phyloP scores from a whole-genome alignment of 35 echinoderm and acorn worm species.

The Acanthaster planci region DNA sequence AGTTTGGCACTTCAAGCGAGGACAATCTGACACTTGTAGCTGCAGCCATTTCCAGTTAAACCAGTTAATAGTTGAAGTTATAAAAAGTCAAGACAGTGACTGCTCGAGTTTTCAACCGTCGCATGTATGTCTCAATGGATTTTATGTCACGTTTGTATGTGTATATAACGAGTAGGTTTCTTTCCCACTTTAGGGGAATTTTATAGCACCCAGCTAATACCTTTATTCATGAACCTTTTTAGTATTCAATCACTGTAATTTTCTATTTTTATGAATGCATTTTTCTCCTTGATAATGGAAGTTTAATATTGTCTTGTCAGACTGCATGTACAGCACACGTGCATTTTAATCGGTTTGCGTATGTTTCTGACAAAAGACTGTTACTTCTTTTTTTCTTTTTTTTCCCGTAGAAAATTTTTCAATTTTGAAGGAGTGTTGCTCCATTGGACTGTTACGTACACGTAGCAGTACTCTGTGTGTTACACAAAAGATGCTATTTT shows the following conservation, averaged over 20 bases:
- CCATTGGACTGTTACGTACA: neutral
- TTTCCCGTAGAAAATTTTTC: neutral
- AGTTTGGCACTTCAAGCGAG: no score
- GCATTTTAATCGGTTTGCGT: neutral
- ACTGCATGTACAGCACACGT: neutral
- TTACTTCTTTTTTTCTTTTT: neutral
- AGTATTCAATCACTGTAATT: constrained; percentile 29
- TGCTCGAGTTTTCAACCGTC: no score
- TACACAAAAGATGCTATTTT: constrained; percentile 18
- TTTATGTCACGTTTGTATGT: no score
- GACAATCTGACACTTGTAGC: no score
- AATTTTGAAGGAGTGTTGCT: neutral
- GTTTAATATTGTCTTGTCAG: neutral
- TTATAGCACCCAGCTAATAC: neutral
- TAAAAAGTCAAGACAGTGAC: no score
- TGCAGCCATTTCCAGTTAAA: no score
- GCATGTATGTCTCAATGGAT: no score
- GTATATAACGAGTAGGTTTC: neutral
- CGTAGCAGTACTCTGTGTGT: constrained; percentile 10
- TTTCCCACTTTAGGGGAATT: neutral
- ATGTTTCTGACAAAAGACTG: neutral
- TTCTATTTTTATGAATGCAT: constrained; percentile 32
- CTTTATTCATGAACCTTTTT: neutral
- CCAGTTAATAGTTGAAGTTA: no score
- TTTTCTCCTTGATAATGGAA: constrained; percentile 10